Percentiles rank a stretch among this genome's conserved stretches.
Evolutionary conservation across 2,888 invertebrate species (phyloP).

Genomic region (Encarsia formosa): DNA sequence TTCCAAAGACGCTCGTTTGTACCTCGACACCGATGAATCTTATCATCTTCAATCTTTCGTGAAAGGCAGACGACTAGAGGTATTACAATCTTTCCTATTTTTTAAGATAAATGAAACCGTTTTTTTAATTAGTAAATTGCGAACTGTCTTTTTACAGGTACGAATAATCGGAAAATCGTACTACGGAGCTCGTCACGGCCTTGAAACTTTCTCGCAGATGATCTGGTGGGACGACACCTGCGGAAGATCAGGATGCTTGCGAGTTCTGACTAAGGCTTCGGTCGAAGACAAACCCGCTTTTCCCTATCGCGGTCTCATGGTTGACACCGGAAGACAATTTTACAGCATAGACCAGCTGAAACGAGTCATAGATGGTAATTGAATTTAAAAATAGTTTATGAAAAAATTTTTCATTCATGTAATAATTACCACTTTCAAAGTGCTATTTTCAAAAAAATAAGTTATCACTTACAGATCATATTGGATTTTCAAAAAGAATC

Average conservation of each 20-base stretch:
- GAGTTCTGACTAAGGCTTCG: conserved; percentile 63
- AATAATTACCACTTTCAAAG: too few species aligned
- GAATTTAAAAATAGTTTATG: too few species aligned
- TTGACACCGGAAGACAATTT: conserved; percentile 90
- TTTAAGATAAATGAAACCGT: too few species aligned
- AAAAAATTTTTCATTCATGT: too few species aligned
- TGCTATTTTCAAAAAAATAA: too few species aligned
- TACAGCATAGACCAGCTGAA: conserved; percentile 70
- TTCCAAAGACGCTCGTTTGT: conserved; percentile 58
- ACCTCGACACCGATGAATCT: conserved; percentile 69
- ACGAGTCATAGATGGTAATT: conserved; percentile 70
- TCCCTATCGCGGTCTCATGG: conserved; percentile 77
- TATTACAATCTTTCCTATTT: too few species aligned
- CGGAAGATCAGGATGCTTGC: conserved; percentile 57
- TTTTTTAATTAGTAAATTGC: too few species aligned
- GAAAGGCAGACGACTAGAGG: conserved; percentile 55
- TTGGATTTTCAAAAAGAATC: too few species aligned
- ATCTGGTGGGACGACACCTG: conserved; percentile 73
- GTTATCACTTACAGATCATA: too few species aligned
- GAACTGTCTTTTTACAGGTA: too few species aligned
- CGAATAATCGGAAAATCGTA: conserved; percentile 63
- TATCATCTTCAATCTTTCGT: conserved; percentile 63
- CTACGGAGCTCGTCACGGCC: conserved; percentile 73
- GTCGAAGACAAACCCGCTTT: conserved; percentile 76
- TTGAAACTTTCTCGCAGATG: conserved; percentile 75